phyloP scores from a whole-genome alignment of 2,113 vertebrate species.

The Acanthisitta chloris region DNA sequence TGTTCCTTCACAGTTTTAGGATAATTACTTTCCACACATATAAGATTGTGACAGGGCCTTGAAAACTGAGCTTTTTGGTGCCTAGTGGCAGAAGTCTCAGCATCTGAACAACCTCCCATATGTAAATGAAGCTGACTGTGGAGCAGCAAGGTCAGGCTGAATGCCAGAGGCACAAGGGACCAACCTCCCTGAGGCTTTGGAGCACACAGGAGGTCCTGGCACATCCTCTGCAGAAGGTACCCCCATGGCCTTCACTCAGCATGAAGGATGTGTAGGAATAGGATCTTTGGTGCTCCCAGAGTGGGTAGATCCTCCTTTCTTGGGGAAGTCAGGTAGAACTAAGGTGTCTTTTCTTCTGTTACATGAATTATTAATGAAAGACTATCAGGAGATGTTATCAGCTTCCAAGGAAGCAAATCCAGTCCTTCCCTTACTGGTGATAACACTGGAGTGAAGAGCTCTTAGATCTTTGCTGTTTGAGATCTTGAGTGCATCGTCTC shows the following conservation, averaged over 20 bases:
- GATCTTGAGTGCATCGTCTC: neutral
- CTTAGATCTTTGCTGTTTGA: neutral
- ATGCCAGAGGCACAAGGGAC: fast-evolving
- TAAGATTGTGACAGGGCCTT: neutral
- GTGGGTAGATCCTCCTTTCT: neutral
- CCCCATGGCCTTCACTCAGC: neutral
- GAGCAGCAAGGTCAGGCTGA: neutral
- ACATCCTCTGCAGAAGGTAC: neutral
- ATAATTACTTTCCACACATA: neutral
- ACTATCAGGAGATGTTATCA: neutral
- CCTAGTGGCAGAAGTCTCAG: neutral
- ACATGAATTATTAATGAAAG: neutral
- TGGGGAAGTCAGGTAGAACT: neutral
- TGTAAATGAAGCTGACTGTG: neutral
- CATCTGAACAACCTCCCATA: neutral
- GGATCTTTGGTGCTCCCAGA: neutral
- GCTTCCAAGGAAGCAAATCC: neutral
- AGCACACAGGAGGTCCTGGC: neutral
- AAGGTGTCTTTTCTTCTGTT: neutral
- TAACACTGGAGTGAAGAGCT: fast-evolving
- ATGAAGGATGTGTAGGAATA: neutral
- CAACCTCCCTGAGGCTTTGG: fast-evolving
- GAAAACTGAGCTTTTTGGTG: neutral
- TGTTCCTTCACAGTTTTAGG: neutral
- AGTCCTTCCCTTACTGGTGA: neutral